Evolutionary conservation across 2,888 invertebrate species (phyloP).

Genomic region (Eilema sororculum): DNA sequence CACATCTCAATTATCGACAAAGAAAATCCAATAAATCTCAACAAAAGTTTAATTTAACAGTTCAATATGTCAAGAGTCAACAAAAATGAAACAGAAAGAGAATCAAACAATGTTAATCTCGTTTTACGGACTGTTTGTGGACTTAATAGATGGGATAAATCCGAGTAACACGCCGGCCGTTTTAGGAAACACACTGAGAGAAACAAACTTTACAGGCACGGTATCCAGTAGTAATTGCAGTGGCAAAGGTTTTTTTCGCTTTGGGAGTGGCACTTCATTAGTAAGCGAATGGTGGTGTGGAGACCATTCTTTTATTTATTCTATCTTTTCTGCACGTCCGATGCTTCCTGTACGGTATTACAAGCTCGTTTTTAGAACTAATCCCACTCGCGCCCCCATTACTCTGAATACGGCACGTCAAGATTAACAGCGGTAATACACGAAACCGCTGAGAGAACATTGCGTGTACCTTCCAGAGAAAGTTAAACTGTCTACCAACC

Average conservation of each 20-base stretch:
- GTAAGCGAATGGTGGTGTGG: conserved; percentile 49
- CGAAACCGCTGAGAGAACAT: conserved; percentile 8
- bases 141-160: conserved; percentile 20
- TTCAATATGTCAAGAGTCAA: background rate
- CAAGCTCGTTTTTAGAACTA: conserved; percentile 52
- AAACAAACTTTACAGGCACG: conserved; percentile 33
- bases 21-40: background rate
- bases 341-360: conserved; percentile 56
- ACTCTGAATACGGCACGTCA: background rate
- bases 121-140: conserved; percentile 10
- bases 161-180: conserved; percentile 12
- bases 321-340: conserved; percentile 51
- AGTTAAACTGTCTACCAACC: conserved; percentile 38
- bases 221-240: conserved; percentile 54
- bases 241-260: conserved; percentile 50
- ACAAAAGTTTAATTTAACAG: background rate
- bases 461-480: conserved; percentile 28
- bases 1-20: background rate
- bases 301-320: conserved; percentile 58
- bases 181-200: conserved; percentile 22
- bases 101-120: conserved; percentile 11
- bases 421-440: conserved; percentile 4
- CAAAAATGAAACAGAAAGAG: conserved; percentile 3
- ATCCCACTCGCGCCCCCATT: background rate
- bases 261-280: conserved; percentile 56